Evolutionary conservation across 2,888 invertebrate genomes (phyloP).

Genomic region (Stenodera caucasica): DNA sequence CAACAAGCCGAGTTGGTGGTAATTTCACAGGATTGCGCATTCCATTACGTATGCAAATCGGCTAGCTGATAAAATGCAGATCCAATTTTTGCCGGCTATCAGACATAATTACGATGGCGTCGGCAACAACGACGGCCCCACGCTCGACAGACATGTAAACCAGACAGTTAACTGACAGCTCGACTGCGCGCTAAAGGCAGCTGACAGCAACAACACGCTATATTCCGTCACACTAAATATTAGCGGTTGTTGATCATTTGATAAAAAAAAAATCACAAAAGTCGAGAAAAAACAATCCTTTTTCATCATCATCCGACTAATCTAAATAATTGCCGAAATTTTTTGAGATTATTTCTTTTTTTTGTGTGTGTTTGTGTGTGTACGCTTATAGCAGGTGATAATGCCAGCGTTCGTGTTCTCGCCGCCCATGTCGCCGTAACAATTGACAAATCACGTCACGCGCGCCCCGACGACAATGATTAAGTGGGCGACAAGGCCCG

Average conservation of each 20-base stretch:
- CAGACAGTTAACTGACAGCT: slow-evolving; percentile 61
- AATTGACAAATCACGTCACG: slow-evolving; percentile 49
- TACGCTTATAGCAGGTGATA: neutral
- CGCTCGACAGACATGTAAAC: slow-evolving; percentile 56
- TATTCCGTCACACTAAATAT: slow-evolving; percentile 58
- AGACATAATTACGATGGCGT: slow-evolving; percentile 49
- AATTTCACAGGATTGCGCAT: slow-evolving; percentile 44
- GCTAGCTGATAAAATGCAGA: slow-evolving; percentile 53
- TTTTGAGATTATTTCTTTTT: too few species aligned
- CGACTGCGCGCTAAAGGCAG: slow-evolving; percentile 57
- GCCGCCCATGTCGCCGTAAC: slow-evolving; percentile 26
- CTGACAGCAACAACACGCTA: slow-evolving; percentile 58
- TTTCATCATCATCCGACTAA: too few species aligned
- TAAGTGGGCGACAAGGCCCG: slow-evolving; percentile 54
- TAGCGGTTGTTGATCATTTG: slow-evolving; percentile 50
- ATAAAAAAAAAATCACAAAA: too few species aligned
- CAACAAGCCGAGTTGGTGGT: slow-evolving; percentile 21
- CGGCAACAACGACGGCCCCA: slow-evolving; percentile 45
- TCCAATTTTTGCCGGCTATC: slow-evolving; percentile 52
- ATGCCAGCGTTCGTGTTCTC: neutral
- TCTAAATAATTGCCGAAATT: too few species aligned
- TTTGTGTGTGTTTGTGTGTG: too few species aligned
- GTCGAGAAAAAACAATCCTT: too few species aligned
- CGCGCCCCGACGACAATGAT: slow-evolving; percentile 52
- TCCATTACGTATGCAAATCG: slow-evolving; percentile 52